Evolutionary conservation across 2,888 invertebrate genomes (phyloP).

Genomic region (Uloborus plumipes): DNA sequence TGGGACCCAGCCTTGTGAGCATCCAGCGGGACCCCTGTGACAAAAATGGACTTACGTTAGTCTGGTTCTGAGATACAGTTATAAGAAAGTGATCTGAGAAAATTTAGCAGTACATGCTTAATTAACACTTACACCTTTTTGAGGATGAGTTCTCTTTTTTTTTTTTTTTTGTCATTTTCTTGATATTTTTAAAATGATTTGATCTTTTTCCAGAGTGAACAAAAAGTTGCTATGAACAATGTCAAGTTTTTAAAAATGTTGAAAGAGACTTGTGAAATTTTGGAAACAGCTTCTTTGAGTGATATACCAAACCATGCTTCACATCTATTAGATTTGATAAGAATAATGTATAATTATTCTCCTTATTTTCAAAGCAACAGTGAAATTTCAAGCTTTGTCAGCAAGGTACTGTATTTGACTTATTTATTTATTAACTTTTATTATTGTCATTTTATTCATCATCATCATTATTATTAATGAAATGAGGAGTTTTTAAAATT

Average conservation of each 20-base stretch:
- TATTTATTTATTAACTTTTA: no score
- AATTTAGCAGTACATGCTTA: no score
- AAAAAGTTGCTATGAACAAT: conserved; percentile 21
- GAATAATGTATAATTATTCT: conserved; percentile 55
- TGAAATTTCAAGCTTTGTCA: conserved; percentile 35
- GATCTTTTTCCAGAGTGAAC: conserved; percentile 25
- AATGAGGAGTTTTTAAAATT: no score
- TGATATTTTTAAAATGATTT: background rate
- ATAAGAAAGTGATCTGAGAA: no score
- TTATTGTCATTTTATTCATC: no score
- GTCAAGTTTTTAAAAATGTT: conserved; percentile 37
- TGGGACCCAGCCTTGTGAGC: no score
- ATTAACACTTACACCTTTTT: no score
- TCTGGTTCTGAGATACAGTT: no score
- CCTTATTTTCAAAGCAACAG: conserved; percentile 20
- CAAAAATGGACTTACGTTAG: no score
- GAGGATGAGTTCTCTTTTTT: background rate
- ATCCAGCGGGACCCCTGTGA: no score
- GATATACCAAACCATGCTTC: conserved; percentile 31
- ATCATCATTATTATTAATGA: no score
- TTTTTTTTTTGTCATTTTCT: background rate
- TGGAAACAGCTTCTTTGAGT: conserved; percentile 20
- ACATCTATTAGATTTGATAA: conserved; percentile 26
- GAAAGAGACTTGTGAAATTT: conserved; percentile 22
- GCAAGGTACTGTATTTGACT: conserved; percentile 16